Percentiles rank a stretch among this genome's conserved stretches.
Conservation (phyloP, 1,140 invertebrate species). For the Bombus affinis region DNA sequence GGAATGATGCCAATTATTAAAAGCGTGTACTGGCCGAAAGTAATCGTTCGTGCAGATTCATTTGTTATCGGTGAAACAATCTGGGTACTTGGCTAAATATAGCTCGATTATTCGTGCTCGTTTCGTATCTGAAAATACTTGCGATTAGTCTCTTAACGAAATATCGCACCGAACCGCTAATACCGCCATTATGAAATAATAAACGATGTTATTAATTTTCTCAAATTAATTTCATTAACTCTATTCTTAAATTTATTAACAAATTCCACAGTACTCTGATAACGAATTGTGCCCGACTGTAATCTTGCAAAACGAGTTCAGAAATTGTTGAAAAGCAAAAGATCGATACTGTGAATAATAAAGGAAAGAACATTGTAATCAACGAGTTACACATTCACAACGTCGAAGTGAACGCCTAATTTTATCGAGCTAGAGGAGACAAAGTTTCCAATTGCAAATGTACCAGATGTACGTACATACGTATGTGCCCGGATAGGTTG, state of each 20-base stretch:
- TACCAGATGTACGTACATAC: slow-evolving; percentile 65
- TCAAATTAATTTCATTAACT: background rate
- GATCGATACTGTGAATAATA: background rate
- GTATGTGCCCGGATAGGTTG: slow-evolving; percentile 47
- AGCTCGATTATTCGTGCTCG: background rate
- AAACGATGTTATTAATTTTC: background rate
- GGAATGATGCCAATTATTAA: slow-evolving; percentile 53
- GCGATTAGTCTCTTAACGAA: background rate
- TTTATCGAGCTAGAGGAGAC: slow-evolving; percentile 44
- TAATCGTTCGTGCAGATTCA: slow-evolving; percentile 46
- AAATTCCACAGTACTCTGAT: background rate
- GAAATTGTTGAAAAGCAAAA: background rate
- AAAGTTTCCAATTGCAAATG: slow-evolving; percentile 73
- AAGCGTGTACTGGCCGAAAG: slow-evolving; percentile 38
- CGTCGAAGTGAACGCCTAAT: slow-evolving; percentile 63
- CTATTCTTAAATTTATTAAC: background rate
- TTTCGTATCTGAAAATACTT: background rate
- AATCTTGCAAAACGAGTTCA: background rate
- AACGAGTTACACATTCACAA: slow-evolving; percentile 4
- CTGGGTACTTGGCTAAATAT: slow-evolving; percentile 1
- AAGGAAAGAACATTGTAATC: slow-evolving; percentile 4
- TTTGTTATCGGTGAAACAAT: slow-evolving; percentile 59
- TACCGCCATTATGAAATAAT: background rate
- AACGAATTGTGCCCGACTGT: background rate
- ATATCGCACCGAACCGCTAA: background rate